Base-by-base conservation (phyloP, 1,140 invertebrate species). In the Pseudachorutes palmiensis region DNA sequence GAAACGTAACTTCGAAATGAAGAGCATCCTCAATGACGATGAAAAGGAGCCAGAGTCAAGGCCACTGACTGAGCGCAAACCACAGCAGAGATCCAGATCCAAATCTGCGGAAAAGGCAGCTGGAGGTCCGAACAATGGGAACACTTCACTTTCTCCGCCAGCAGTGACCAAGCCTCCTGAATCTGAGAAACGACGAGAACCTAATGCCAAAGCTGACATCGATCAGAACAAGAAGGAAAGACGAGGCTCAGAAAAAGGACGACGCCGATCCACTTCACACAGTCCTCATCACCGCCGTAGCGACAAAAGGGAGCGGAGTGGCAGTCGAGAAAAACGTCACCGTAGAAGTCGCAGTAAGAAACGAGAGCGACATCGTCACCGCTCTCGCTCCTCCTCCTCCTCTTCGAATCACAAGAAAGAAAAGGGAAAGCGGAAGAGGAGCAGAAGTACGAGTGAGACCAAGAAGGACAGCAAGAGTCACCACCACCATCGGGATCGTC, bases 1-100 rank as follows among this genome's bases (percentile, higher is more conserved):
- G 61, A 57, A 59, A 60, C 33, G 66, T 12, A 62, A 60, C 28
- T 71, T 60, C 26, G 67, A 68, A 22, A 3, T 69, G 22, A 49
- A 48, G 29, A 31, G 30, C 16, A 51, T 30, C 9, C 5, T 24
- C 5, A 26, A 24, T 5, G 51, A 55, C 5, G 14, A 55, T 5
- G 51, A 55, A 55, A 22, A 55, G 14, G 51, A 55, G 5, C 51
- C 51, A 14, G 51, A 26, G 51, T 45, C 36, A 24, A 55, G 24
- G 3, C 12, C 51, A 12, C 9, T 22, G 9, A 26, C 24, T 22
- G 51, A 5, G 51, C 51, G 12, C 5, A 12, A 55, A 26, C 51
- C 51, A 14, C 9, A 5, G 9, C 24, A 9, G 24, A 9, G 12
- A 5, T 55, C 51, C 51, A 12, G 12, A 12, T 55, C 51, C 12